phyloP scores from a whole-genome alignment of 1,140 invertebrate genomes.

The Penaeus vannamei region DNA sequence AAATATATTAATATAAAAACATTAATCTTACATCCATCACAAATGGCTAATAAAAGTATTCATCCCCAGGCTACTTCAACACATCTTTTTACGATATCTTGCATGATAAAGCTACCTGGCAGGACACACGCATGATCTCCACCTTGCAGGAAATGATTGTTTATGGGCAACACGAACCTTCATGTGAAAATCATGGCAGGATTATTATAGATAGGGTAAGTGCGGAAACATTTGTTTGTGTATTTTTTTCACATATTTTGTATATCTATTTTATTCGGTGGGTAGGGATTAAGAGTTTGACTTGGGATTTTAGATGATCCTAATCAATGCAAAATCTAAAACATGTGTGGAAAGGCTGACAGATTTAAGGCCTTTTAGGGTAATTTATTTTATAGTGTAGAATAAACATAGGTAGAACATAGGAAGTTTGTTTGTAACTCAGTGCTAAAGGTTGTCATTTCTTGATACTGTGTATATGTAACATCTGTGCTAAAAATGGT shows the following conservation, averaged over 20 bases:
- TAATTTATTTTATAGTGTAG: no score
- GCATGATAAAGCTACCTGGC: constrained; percentile 7
- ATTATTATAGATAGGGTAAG: constrained; percentile 16
- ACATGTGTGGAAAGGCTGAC: no score
- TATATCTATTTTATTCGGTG: background rate
- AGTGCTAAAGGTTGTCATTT: background rate
- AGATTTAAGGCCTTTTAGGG: no score
- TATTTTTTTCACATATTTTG: background rate
- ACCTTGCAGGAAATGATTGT: constrained; percentile 39
- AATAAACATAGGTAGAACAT: no score
- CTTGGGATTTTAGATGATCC: no score
- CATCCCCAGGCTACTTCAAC: background rate
- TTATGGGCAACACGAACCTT: constrained; percentile 32
- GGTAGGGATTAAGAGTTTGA: no score
- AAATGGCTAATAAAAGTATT: background rate
- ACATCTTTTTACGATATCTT: background rate
- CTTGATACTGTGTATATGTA: background rate
- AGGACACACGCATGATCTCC: background rate
- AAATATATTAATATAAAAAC: background rate
- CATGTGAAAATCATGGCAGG: constrained; percentile 39
- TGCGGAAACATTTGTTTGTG: background rate
- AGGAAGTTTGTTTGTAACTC: background rate
- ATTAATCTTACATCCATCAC: background rate
- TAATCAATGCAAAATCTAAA: no score
- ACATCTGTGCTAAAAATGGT: background rate